A percentile compares a stretch with the other conserved stretches of the same genome.
phyloP scores from a whole-genome alignment of 2,113 vertebrate species.

The Pan troglodytes region DNA sequence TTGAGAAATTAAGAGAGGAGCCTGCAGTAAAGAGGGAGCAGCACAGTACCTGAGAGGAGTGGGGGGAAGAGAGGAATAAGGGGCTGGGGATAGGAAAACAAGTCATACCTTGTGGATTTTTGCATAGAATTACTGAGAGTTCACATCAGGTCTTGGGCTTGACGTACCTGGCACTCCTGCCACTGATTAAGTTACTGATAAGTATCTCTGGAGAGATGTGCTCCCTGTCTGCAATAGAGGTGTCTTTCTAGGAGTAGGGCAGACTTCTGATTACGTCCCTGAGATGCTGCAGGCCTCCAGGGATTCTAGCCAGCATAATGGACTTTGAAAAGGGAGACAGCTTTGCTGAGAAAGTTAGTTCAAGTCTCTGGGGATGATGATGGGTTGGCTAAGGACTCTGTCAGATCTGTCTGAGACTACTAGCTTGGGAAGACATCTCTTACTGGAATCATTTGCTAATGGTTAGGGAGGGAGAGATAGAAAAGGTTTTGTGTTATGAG shows the following conservation, averaged over 20 bases:
- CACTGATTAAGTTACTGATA: conserved; percentile 1
- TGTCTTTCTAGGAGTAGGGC: background rate
- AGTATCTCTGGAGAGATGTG: background rate
- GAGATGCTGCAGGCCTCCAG: conserved; percentile 4
- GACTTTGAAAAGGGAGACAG: conserved; percentile 57
- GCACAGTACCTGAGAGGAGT: background rate
- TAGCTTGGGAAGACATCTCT: background rate
- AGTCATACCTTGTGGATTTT: background rate
- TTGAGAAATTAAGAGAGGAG: background rate
- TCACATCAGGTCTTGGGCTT: background rate
- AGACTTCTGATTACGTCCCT: conserved; percentile 3
- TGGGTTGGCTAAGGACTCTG: conserved; percentile 8
- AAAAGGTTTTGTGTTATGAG: background rate
- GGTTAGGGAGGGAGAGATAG: background rate
- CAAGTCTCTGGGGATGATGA: background rate
- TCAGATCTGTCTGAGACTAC: background rate
- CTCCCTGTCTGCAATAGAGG: background rate
- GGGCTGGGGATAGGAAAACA: background rate
- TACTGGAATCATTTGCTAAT: background rate
- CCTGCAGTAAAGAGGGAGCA: background rate
- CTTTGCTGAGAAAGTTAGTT: background rate
- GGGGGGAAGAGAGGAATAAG: background rate
- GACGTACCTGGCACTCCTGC: background rate
- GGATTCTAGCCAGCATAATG: conserved; percentile 30
- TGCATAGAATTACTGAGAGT: background rate